A percentile compares a stretch with the other conserved stretches of the same genome.
These are phyloP conservation scores for Illadopsis cleaveri DNA, from an alignment of 2,113 vertebrate species.

Conservation along the genomic window DNA sequence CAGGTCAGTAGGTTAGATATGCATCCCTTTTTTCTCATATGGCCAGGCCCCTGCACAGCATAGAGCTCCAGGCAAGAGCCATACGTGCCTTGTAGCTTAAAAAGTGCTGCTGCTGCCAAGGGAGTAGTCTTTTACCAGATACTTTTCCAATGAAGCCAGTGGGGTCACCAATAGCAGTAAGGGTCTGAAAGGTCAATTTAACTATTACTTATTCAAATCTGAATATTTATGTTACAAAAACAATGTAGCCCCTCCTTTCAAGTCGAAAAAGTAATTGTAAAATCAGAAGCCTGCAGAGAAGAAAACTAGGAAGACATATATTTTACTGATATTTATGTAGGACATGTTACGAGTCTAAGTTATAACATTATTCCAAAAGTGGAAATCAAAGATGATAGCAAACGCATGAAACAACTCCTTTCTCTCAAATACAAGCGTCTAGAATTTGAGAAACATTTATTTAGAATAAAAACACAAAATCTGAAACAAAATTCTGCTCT, in stretches of 20 bases:
- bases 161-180: background rate
- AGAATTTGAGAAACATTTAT: background rate
- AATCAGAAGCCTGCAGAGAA: background rate
- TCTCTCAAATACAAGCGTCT: background rate
- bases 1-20: background rate
- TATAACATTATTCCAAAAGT: background rate
- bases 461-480: background rate
- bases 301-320: background rate
- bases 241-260: background rate
- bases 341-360: background rate
- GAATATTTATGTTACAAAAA: background rate
- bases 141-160: background rate
- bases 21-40: background rate
- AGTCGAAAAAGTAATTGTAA: background rate
- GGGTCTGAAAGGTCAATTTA: background rate
- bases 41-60: background rate
- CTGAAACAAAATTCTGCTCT: background rate
- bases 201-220: background rate
- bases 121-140: background rate
- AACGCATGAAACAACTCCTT: background rate
- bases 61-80: background rate
- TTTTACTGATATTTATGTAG: background rate
- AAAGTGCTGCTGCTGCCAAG: background rate
- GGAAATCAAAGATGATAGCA: background rate
- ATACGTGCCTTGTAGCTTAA: background rate